These are phyloP conservation scores for Camptogramma bilineatum DNA, from an alignment of 2,888 invertebrate genomes.

Conservation along the genomic window DNA sequence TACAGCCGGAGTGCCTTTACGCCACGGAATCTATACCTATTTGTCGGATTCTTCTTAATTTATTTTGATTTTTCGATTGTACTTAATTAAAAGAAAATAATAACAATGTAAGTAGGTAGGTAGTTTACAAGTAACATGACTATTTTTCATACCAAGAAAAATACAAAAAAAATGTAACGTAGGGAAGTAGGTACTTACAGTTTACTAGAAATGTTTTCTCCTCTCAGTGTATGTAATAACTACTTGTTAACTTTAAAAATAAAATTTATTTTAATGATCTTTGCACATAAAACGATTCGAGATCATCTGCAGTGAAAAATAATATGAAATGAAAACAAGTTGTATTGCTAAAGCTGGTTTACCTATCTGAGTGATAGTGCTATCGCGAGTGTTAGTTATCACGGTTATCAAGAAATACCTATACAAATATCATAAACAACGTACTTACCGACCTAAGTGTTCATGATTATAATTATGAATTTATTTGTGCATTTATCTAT, in stretches of 20 bases:
- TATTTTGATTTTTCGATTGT: no score
- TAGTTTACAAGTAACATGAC: no score
- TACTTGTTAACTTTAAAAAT: background rate
- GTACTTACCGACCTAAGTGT: background rate
- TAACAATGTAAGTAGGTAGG: no score
- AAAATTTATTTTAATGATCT: background rate
- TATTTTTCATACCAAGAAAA: no score
- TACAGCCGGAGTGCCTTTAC: no score
- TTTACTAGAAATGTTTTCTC: background rate
- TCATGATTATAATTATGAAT: background rate
- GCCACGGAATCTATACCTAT: no score
- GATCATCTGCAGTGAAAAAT: slow-evolving; percentile 22
- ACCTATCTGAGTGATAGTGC: slow-evolving; percentile 26
- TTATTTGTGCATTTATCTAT: background rate
- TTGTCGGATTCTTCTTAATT: no score
- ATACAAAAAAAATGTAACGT: no score
- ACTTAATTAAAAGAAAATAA: no score
- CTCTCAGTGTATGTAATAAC: background rate
- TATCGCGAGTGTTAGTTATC: slow-evolving; percentile 26
- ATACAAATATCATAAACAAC: slow-evolving; percentile 16
- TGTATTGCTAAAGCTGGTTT: slow-evolving; percentile 11
- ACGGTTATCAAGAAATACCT: slow-evolving; percentile 7
- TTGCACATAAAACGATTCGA: slow-evolving; percentile 7
- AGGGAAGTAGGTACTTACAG: no score
- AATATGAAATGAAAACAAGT: slow-evolving; percentile 30